phyloP scores from a whole-genome alignment of 2,888 invertebrate genomes.

The Dryadula phaetusa region DNA sequence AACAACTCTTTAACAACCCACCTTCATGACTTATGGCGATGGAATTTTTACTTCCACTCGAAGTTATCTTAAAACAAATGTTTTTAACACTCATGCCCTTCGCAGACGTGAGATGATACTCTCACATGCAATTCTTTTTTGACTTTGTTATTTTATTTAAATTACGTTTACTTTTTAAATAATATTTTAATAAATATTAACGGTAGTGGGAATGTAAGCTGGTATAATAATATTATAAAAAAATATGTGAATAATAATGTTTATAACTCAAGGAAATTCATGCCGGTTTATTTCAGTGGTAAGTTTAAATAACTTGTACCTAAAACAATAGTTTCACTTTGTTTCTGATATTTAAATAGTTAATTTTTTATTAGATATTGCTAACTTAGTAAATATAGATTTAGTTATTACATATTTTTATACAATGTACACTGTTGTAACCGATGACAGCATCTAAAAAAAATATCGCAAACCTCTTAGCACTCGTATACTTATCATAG shows the following conservation, averaged over 20 bases:
- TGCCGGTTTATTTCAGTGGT: no score
- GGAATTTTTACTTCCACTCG: conserved; percentile 36
- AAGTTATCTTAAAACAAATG: conserved; percentile 33
- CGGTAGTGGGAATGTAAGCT: no score
- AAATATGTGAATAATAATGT: no score
- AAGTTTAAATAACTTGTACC: no score
- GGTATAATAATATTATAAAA: no score
- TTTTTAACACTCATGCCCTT: conserved; percentile 18
- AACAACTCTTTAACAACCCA: conserved; percentile 37
- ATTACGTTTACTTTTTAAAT: not conserved
- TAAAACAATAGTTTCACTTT: no score
- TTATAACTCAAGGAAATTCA: no score
- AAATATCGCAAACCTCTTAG: conserved; percentile 35
- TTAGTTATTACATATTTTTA: not conserved
- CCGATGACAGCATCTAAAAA: conserved; percentile 14
- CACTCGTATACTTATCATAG: conserved; percentile 31
- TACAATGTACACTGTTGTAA: not conserved
- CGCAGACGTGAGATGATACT: conserved; percentile 6
- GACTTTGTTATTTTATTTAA: not conserved
- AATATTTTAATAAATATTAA: no score
- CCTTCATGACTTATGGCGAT: conserved; percentile 41
- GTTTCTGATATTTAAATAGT: not conserved
- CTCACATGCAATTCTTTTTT: not conserved
- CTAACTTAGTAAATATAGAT: not conserved
- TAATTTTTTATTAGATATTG: not conserved